Evolutionary conservation across 2,888 invertebrate genomes (phyloP), one percentile per base, ranked within the genome.

Genomic region (Therioaphis trifolii): DNA sequence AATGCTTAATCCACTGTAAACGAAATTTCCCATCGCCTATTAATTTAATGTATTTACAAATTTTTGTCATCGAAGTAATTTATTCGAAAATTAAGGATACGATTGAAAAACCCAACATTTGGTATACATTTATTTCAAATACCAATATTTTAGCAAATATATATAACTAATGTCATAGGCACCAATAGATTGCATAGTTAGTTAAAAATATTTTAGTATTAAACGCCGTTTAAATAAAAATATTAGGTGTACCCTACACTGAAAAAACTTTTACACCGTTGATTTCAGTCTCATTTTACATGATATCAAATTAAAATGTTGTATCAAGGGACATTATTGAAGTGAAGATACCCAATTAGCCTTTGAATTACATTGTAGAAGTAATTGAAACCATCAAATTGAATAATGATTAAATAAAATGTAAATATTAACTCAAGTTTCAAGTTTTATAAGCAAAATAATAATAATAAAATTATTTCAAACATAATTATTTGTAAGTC

Each of bases 321-420:
- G 1, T 11, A 29, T 49, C n/a, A 72, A 72, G 27, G 24, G 27
- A 46, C 71, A 27, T 24, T 46, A 49, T 71, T 49, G 24, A 69
- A 69, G 15, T 24, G 24, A 12, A 71, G 24, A 24, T 69, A 69
- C 69, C 69, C 69, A 71, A 71, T 71, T 71, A 71, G 46, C 71
- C 71, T 71, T 46, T 71, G 71, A 66, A 66, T 29, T 66, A 4
- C 35, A 66, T 66, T 29, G n/a, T 40, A 40, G 35, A 66, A 66
- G n/a, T 66, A 66, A 66, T 66, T 40, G 35, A 66, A 66, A 66
- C 29, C 35, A 66, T 40, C 35, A 35, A 66, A n/a, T 18, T 66
- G n/a, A n/a, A 66, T 40, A n/a, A 40, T 66, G 11, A 66, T 66
- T 66, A 66, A 27, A 66, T 66, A 66, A n/a, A 66, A 66, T 35